Base-by-base conservation (phyloP, 2,113 vertebrate genomes). In the Hippocampus zosterae region DNA sequence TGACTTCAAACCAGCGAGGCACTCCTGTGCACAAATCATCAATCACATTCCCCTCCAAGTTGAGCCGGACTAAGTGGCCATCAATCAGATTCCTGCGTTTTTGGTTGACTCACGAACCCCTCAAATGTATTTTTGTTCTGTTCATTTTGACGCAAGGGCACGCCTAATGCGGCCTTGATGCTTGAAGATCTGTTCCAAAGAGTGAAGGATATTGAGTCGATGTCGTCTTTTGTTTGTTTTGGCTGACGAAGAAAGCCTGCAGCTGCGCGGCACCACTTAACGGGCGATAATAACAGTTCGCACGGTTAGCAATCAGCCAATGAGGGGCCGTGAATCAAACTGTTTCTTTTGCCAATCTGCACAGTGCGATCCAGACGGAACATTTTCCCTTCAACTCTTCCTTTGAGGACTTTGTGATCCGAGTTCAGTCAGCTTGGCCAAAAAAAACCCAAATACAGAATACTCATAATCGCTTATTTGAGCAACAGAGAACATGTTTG, bases 401-500 rank as follows among this genome's bases (percentile, higher is more conserved):
- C 75, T 55, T 68, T 56, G 44, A 76, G 74, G 67, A 71, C 48
- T 69, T 18, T 60, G 40, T 73, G 56, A 70, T 71, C 70, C 66
- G 61, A 65, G 19, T 77, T 69, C 50, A 71, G 78, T 73, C 70
- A 29, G 41, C 65, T 15, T 7, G 19, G 50, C 25, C 25, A 27
- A 27, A 27, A 27, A 33, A 37, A 16, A 41, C n/a, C n/a, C n/a
- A 41, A 2, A n/a, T 2, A 8, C 25, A 9, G n/a, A 65, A 65
- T 65, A 65, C 23, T 15, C 16, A 42, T 69, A 67, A 41, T 37
- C 55, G 70, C 64, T 67, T 72, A 68, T 63, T 69, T 80, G 79
- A 70, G 78, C 84, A 75, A 79, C 74, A 71, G 62, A 73, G 73
- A 73, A 72, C 78, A 72, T 84, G 73, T 67, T 79, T 11, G 8